Conservation (phyloP, 30 jellyfish, hydroid and myxozoan genomes). For the Cassiopea andromeda region DNA sequence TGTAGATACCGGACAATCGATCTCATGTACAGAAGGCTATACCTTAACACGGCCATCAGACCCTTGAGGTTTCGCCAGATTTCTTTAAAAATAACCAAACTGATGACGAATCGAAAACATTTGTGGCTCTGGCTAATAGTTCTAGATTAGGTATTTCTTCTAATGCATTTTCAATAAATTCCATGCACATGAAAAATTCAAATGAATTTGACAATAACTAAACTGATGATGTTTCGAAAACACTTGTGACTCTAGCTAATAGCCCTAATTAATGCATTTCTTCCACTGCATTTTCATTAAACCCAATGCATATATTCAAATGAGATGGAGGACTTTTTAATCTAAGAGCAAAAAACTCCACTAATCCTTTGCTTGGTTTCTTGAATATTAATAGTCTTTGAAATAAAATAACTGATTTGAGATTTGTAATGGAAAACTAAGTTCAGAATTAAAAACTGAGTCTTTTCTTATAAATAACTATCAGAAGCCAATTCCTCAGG, state of each 20-base stretch:
- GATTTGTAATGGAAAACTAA: slow-evolving; percentile 36
- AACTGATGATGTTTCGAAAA: slow-evolving; percentile 7
- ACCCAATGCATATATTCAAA: neutral
- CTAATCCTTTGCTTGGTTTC: slow-evolving; percentile 33
- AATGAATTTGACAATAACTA: slow-evolving; percentile 10
- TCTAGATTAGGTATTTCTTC: slow-evolving; percentile 21
- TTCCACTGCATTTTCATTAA: slow-evolving; percentile 33
- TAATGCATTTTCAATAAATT: too few relatives aligned
- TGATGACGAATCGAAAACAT: slow-evolving; percentile 7
- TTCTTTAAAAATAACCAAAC: slow-evolving; percentile 9
- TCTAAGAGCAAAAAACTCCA: slow-evolving; percentile 32
- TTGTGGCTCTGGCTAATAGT: slow-evolving; percentile 15
- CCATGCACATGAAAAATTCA: too few relatives aligned
- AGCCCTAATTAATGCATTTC: neutral
- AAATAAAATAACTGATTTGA: slow-evolving; percentile 32
- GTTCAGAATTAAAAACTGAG: slow-evolving; percentile 42
- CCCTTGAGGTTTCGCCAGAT: slow-evolving; percentile 23
- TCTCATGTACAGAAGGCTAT: too few relatives aligned
- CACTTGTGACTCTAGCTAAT: slow-evolving; percentile 11
- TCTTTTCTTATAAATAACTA: slow-evolving; percentile 28
- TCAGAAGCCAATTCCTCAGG: slow-evolving; percentile 25
- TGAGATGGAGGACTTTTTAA: slow-evolving; percentile 8
- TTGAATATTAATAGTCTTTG: slow-evolving; percentile 38
- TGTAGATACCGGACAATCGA: neutral
- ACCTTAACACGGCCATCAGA: slow-evolving; percentile 4